phyloP scores from a whole-genome alignment of 2,888 invertebrate genomes.

The Sphaerophoria taeniata region DNA sequence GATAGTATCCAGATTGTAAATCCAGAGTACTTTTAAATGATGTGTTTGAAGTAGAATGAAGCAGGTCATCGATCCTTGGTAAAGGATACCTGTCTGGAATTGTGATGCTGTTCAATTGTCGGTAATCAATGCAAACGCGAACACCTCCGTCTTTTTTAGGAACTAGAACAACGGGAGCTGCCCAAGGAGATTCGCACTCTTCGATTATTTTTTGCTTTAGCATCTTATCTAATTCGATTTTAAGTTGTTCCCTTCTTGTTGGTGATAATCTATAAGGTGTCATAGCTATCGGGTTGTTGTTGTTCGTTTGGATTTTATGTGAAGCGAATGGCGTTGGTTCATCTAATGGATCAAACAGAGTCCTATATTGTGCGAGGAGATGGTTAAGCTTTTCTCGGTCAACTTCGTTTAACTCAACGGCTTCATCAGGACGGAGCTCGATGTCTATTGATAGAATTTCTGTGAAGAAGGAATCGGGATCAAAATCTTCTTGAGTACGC shows the following conservation, averaged over 20 bases:
- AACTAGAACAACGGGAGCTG: neutral
- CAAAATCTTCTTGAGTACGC: conserved; percentile 7
- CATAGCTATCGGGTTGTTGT: neutral
- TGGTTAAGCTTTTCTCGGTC: neutral
- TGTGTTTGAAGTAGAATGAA: neutral
- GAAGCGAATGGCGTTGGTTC: neutral
- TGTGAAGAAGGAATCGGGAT: conserved; percentile 16
- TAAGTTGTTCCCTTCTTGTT: neutral
- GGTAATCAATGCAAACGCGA: conserved; percentile 77
- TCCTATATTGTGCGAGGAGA: neutral
- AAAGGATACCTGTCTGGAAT: conserved; percentile 76
- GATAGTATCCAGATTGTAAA: conserved; percentile 3
- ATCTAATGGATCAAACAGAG: neutral
- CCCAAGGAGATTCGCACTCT: conserved; percentile 56
- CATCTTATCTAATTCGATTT: neutral
- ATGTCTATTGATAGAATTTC: conserved; percentile 13
- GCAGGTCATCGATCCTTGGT: neutral
- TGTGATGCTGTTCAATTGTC: conserved; percentile 76
- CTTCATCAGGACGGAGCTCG: neutral
- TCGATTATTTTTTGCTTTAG: conserved; percentile 66
- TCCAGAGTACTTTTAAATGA: neutral
- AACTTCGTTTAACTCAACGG: neutral
- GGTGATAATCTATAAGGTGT: neutral
- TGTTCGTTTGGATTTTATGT: neutral
- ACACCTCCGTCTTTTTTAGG: conserved; percentile 75